Conservation (phyloP, 2,888 invertebrate species). For the Erannis defoliaria region DNA sequence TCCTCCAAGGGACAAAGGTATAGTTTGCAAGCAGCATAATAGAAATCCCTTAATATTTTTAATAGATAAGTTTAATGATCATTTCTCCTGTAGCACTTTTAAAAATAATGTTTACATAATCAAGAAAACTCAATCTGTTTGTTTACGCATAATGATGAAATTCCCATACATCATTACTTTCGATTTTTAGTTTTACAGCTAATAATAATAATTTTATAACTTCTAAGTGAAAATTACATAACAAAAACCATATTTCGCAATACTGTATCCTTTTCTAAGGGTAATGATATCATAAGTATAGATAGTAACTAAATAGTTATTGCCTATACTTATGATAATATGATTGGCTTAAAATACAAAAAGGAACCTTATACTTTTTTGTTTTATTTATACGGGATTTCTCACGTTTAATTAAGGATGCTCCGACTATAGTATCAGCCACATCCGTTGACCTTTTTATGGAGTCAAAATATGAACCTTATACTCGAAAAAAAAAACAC, state of each 20-base stretch:
- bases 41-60: constrained; percentile 58
- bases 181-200: constrained; percentile 57
- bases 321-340: constrained; percentile 76
- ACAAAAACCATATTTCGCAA: constrained; percentile 60
- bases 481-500: constrained; percentile 45
- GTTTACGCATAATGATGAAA: constrained; percentile 65
- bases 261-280: constrained; percentile 64
- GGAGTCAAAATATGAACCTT: no score
- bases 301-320: no score
- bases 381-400: no score
- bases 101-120: constrained; percentile 81
- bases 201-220: constrained; percentile 61
- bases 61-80: constrained; percentile 85
- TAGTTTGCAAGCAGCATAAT: constrained; percentile 29
- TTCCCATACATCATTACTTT: constrained; percentile 65
- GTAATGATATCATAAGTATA: no score
- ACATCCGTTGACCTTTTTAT: no score
- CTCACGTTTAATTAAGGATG: no score
- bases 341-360: constrained; percentile 71
- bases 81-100: constrained; percentile 80
- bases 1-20: no score
- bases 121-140: constrained; percentile 65
- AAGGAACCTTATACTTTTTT: no score
- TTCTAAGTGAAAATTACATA: constrained; percentile 74
- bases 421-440: no score